A percentile compares a stretch with the other conserved stretches of the same genome.
phyloP scores from a whole-genome alignment of 2,113 vertebrate species.

The Plotosus lineatus region DNA sequence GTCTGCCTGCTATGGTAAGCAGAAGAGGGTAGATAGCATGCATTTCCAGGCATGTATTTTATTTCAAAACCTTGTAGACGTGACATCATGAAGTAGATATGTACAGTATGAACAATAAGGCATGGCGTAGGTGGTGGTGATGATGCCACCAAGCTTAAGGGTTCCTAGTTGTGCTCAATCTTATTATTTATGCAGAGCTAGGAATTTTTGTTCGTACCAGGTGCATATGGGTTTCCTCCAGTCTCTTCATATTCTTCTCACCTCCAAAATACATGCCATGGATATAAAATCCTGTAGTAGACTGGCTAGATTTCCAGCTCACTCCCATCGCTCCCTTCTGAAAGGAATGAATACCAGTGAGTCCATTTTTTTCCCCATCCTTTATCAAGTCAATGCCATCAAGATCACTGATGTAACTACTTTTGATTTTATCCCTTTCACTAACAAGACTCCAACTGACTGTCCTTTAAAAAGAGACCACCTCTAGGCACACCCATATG shows the following conservation, averaged over 20 bases:
- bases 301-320: neutral
- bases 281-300: neutral
- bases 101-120: neutral
- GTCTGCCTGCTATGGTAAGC: neutral
- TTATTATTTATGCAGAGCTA: neutral
- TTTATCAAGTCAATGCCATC: conserved; percentile 26
- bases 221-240: neutral
- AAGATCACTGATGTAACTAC: conserved; percentile 63
- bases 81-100: conserved; percentile 24
- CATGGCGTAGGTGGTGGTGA: neutral
- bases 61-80: neutral
- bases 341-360: neutral
- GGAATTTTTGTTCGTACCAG: neutral
- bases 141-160: neutral
- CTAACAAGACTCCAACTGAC: conserved; percentile 55
- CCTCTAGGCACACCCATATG: conserved; percentile 27
- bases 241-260: neutral
- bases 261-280: neutral
- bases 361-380: conserved; percentile 28
- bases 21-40: neutral
- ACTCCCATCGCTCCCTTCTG: neutral
- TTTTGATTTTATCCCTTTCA: conserved; percentile 67
- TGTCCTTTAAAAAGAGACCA: conserved; percentile 16
- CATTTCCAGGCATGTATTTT: neutral
- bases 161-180: too few species aligned